Evolutionary conservation across 2,797 vertebrate species (phyloP), one percentile per base, ranked within the genome.

Genomic region (Sebastes trivittatus): DNA sequence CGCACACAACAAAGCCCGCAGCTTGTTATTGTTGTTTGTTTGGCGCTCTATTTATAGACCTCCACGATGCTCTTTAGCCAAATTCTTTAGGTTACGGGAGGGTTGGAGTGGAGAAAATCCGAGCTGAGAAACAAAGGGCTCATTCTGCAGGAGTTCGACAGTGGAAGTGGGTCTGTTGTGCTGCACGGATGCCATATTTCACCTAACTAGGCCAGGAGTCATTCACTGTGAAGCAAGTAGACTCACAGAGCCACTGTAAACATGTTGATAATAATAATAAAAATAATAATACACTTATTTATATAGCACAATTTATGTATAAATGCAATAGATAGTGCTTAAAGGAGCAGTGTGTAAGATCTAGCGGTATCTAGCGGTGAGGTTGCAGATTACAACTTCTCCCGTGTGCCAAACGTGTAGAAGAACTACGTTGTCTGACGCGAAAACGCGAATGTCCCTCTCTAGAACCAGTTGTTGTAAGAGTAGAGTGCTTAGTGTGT

Each of bases 11-110:
- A 91, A 88, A 89, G 82, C 83, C 74, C 70, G 25, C 78, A 52
- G 82, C 84, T 88, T 93, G 84, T 88, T 90, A 82, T 87, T 89
- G 89, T 87, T 91, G 80, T 93, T 93, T 93, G 87, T 89, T 93
- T 89, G 80, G 76, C 5, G 13, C 71, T 80, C 93, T 93, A 94
- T 94, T 93, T 93, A 92, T 93, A 94, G 92, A 89, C 84, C 67
- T 80, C 64, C 82, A 81, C 14, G 20, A 59, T 78, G 86, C 91
- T 87, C 86, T 91, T 88, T 77, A 80, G 88, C 88, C 89, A 92
- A 92, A 94, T 93, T 91, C 81, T 88, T 92, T 86, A 93, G 86
- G 92, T 90, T 91, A 73, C 73, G 74, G 85, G 72, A 77, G 86
- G 72, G 88, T 88, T 82, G 81, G 77, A 88, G 78, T 76, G 89